Base-by-base conservation (phyloP, 2,113 vertebrate species). In the Capreolus pygargus region DNA sequence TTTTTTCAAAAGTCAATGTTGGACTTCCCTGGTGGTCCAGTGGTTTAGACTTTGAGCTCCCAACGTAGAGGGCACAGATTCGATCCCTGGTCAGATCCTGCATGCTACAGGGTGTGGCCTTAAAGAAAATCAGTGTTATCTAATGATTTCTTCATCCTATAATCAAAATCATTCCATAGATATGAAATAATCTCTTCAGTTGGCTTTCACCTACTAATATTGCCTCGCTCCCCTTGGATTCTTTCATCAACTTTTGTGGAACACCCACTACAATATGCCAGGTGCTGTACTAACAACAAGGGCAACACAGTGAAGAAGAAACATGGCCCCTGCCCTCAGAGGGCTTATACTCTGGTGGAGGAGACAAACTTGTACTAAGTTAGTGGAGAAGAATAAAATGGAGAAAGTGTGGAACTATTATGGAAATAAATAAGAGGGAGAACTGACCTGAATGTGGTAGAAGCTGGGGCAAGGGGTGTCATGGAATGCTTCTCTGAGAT, bases 181-280 rank as follows among this genome's bases (percentile, higher is more conserved):
- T 95, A 17, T 85, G 87, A 81, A 94, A 87, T 25, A 91, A 76
- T 67, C 52, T 86, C 39, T 93, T 95, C 30, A 86, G 39, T 12
- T 92, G 74, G n/a, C 52, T 96, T 97, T 87, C 19, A 94, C 21
- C 55, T 95, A 70, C 43, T 28, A 92, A 87, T 67, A 96, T 61
- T 89, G 17, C 85, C 9, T 61, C 79, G 78, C 91, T 15, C 70
- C 39, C 47, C 82, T 83, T 52, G 78, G 70, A 95, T 76, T 91
- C 39, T 76, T 91, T 95, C 84, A 96, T 74, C 94, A 39, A 55
- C 74, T 50, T 91, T 86, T 60, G 79, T 81, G 39, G 28, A 60
- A 10, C 33, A 57, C 16, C 52, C 78, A 61, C 55, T 47, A 86
- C 47, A 86, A 36, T 83, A 89, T 82, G 36, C 33, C 86, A 93